Conservation (phyloP, 2,888 invertebrate species). For the Automeris io region DNA sequence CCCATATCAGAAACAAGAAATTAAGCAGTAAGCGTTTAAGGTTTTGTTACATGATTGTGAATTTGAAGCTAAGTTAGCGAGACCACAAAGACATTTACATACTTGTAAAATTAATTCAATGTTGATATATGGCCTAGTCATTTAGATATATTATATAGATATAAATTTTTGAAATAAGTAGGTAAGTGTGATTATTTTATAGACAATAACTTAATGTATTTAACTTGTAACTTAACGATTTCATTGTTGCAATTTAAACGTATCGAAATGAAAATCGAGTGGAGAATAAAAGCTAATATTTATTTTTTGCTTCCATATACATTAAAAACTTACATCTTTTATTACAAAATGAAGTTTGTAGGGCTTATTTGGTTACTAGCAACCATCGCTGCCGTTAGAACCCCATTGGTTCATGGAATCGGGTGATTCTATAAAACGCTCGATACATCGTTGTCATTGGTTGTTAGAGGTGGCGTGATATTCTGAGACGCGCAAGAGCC, state of each 20-base stretch:
- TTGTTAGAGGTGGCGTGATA: no score
- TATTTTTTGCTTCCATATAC: not conserved
- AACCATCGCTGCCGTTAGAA: no score
- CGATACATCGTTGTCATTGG: no score
- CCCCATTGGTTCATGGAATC: no score
- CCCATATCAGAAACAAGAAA: not conserved
- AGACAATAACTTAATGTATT: slow-evolving; percentile 2
- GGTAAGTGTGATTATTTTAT: not conserved
- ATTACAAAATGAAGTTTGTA: no score
- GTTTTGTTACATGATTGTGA: not conserved
- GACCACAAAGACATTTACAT: not conserved
- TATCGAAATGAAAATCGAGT: no score
- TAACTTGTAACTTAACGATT: not conserved
- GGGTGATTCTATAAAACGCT: no score
- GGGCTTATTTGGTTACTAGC: no score
- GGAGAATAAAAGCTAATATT: no score
- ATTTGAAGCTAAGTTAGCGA: not conserved
- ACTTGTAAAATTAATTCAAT: not conserved
- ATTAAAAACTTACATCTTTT: not conserved
- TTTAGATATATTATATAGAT: not conserved
- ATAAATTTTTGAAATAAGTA: not conserved
- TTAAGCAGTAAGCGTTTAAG: not conserved
- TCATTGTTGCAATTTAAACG: not conserved
- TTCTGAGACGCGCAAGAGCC: no score
- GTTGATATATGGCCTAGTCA: not conserved